These are phyloP conservation scores for Drosophila triauraria DNA, from an alignment of 1,140 invertebrate genomes.

Conservation along the genomic window DNA sequence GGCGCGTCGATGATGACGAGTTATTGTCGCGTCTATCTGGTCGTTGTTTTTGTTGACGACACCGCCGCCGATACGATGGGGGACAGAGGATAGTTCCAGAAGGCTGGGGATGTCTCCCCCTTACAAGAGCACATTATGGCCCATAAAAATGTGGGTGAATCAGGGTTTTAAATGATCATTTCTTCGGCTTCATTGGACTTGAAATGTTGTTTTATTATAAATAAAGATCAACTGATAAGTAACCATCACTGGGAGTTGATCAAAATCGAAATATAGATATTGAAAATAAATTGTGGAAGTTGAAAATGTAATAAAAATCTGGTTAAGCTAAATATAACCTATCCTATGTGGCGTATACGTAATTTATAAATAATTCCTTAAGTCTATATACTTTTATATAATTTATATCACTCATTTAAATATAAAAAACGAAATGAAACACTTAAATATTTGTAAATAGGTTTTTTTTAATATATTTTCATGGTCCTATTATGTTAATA, in stretches of 20 bases:
- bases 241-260: too few species aligned
- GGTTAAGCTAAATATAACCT: too few species aligned
- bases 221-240: neutral
- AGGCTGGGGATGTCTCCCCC: neutral
- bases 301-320: too few species aligned
- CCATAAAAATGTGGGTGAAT: conserved; percentile 13
- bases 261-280: too few species aligned
- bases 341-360: conserved; percentile 1
- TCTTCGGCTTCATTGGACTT: neutral
- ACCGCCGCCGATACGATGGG: conserved; percentile 6
- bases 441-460: too few species aligned
- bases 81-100: neutral
- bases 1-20: conserved; percentile 65
- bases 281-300: too few species aligned
- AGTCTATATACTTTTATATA: neutral
- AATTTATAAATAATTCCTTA: neutral
- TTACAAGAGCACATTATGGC: neutral
- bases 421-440: too few species aligned
- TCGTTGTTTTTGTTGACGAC: conserved; percentile 54
- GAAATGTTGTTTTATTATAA: neutral
- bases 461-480: too few species aligned
- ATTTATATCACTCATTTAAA: too few species aligned
- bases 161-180: conserved; percentile 1
- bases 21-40: conserved; percentile 58
- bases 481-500: too few species aligned